These are phyloP conservation scores for Pogonus chalceus DNA, from an alignment of 1,140 invertebrate species.

Conservation along the genomic window DNA sequence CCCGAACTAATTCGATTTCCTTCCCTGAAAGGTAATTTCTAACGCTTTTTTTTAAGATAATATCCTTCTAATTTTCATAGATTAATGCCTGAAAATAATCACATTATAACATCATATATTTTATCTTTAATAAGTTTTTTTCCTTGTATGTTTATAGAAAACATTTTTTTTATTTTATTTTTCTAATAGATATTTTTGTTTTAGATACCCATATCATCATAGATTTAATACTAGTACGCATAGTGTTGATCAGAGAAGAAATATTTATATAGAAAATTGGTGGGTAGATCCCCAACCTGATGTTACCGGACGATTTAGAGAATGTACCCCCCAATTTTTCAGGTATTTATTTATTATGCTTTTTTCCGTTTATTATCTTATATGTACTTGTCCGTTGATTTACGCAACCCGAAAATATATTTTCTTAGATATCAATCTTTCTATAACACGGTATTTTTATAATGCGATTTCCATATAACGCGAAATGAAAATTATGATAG, in stretches of 20 bases:
- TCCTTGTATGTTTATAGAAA: slow-evolving; percentile 9
- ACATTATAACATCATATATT: not conserved
- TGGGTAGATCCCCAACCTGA: slow-evolving; percentile 59
- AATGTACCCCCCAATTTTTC: slow-evolving; percentile 63
- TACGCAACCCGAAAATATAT: no score
- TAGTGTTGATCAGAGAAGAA: no score
- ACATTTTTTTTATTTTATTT: not conserved
- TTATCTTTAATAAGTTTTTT: not conserved
- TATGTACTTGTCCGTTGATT: no score
- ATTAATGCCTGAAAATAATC: not conserved
- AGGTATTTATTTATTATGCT: slow-evolving; percentile 37
- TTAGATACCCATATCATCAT: slow-evolving; percentile 9
- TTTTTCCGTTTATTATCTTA: not conserved
- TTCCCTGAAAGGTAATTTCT: not conserved
- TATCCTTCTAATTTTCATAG: no score
- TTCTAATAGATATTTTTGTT: not conserved
- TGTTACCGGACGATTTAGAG: slow-evolving; percentile 54
- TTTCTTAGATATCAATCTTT: no score
- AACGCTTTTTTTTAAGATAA: not conserved
- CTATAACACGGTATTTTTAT: no score
- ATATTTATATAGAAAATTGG: slow-evolving; percentile 65
- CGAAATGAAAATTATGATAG: no score
- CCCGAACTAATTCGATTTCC: slow-evolving; percentile 26
- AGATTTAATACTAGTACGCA: no score
- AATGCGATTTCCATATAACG: no score